phyloP scores from a whole-genome alignment of 1,140 invertebrate species.

The Nomia melanderi region DNA sequence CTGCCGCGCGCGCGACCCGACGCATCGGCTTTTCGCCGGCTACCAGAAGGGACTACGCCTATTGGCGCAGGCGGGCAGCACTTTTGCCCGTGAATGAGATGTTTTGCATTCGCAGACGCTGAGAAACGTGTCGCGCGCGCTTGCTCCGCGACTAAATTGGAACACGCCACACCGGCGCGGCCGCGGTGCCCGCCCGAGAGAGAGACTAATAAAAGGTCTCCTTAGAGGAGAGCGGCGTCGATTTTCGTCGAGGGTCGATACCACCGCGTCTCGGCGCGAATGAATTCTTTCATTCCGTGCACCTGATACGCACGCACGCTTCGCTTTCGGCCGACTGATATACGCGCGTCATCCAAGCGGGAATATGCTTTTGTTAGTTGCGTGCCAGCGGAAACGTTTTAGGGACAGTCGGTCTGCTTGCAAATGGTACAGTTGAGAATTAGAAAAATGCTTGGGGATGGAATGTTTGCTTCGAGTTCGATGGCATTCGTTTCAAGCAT shows the following conservation, averaged over 20 bases:
- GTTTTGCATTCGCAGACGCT: conserved; percentile 81
- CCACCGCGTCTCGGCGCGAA: conserved; percentile 1
- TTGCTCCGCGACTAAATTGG: conserved; percentile 57
- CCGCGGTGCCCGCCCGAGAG: conserved; percentile 14
- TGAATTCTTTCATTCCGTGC: neutral
- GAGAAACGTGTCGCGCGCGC: conserved; percentile 72
- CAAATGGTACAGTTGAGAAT: too few species aligned
- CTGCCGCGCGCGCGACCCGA: conserved; percentile 12
- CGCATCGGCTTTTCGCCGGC: conserved; percentile 55
- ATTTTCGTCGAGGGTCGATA: conserved; percentile 25
- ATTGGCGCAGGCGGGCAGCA: conserved; percentile 64
- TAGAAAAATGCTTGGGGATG: too few species aligned
- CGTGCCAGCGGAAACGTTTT: neutral
- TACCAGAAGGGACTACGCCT: conserved; percentile 66
- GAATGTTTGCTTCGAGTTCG: too few species aligned
- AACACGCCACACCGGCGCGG: conserved; percentile 53
- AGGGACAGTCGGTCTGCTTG: too few species aligned
- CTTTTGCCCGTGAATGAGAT: conserved; percentile 79
- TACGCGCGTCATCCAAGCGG: neutral
- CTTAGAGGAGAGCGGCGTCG: neutral
- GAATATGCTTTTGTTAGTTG: neutral
- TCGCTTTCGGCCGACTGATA: neutral
- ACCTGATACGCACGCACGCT: neutral
- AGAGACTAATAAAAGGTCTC: conserved; percentile 25
- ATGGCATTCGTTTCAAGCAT: too few species aligned